Conservation (phyloP, 2,797 vertebrate genomes). For the Pseudomugil gertrudae region DNA sequence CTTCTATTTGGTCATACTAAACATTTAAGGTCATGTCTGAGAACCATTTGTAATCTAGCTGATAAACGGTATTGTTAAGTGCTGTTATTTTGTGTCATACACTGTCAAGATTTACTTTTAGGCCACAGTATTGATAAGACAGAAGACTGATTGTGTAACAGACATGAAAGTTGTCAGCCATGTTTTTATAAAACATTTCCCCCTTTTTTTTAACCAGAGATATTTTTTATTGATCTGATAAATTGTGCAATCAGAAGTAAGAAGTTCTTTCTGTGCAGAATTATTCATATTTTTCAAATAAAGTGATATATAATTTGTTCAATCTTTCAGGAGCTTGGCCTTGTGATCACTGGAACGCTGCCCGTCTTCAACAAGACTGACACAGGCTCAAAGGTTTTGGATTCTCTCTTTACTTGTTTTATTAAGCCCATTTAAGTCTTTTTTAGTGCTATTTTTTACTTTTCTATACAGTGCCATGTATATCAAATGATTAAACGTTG, state of each 20-base stretch:
- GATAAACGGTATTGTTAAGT: neutral
- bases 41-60: slow-evolving; percentile 26
- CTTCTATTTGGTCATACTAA: neutral
- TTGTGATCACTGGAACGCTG: slow-evolving; percentile 97
- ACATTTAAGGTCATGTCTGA: slow-evolving; percentile 15
- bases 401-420: neutral
- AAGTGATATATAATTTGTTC: slow-evolving; percentile 11
- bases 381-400: slow-evolving; percentile 72
- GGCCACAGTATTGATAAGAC: slow-evolving; percentile 40
- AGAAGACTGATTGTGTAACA: slow-evolving; percentile 28
- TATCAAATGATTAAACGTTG: neutral
- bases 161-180: too few species aligned
- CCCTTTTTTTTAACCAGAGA: too few species aligned
- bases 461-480: too few species aligned
- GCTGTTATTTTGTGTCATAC: too few species aligned
- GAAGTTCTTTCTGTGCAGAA: neutral
- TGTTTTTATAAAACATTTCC: too few species aligned
- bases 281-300: neutral
- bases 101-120: neutral
- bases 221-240: too few species aligned
- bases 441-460: neutral
- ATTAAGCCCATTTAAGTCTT: neutral
- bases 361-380: slow-evolving; percentile 95
- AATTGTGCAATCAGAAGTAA: too few species aligned
- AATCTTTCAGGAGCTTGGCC: slow-evolving; percentile 87